Evolutionary conservation across 92 coral and sea anemone species (phyloP), one percentile per base, ranked within the genome.

Genomic region (Palythoa caribaeorum): DNA sequence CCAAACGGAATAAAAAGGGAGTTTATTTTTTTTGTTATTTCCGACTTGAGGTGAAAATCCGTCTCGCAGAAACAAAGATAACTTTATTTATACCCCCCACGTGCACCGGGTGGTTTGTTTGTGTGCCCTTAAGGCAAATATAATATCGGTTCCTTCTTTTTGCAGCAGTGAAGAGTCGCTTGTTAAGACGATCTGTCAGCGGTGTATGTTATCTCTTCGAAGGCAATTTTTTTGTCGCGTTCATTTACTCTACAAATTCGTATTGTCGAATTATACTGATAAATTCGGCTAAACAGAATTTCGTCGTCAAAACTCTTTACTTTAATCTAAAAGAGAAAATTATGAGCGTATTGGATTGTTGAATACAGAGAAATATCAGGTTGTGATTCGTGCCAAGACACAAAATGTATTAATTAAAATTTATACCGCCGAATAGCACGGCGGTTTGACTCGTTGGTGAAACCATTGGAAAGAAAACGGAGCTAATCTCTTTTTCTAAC

Each of bases 121-220:
- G 80, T 37, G 53, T 76, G 80, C 80, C 83, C 83, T 50, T 28
- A 57, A 78, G 83, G 83, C 51, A 55, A 53, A 78, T 37, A 21
- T 44, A 19, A 78, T 78, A 78, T 55, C 39, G 19, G 36, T 76
- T 76, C 80, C 65, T 28, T 38, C 35, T 35, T 47, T 17, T 17
- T 50, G 20, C 36, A 51, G 35, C 51, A 9, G 16, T 36, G 62
- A 54, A 76, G 63, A 76, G 55, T 78, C 28, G 50, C 68, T 78
- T 52, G 15, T 54, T 78, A 78, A 78, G 69, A 13, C 13, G 21
- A 78, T 55, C 83, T 57, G 83, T 78, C 83, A 76, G 38, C 83
- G 83, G 14, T 16, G 20, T 54, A 15, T 78, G 83, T 55, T 78
- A 78, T 54, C 70, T 78, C 55, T 78, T 51, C 16, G 55, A 39